Evolutionary conservation across 2,797 vertebrate species (phyloP).

Genomic region (Dicrostonyx torquatus): DNA sequence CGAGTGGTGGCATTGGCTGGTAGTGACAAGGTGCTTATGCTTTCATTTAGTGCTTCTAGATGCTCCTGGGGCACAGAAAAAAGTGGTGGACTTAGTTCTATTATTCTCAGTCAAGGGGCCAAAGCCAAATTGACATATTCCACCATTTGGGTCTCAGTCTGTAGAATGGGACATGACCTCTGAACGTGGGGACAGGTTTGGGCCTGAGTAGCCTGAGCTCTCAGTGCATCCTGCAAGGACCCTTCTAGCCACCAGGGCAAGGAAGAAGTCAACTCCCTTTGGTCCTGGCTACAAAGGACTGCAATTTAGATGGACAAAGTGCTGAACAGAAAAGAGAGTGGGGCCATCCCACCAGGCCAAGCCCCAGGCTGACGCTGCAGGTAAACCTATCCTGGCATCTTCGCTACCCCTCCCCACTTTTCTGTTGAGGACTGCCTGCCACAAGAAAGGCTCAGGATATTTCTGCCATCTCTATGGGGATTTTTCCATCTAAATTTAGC

Average conservation of each 20-base stretch:
- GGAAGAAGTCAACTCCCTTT: not conserved
- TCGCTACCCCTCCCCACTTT: not conserved
- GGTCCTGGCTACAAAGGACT: not conserved
- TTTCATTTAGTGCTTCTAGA: not conserved
- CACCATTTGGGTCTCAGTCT: not conserved
- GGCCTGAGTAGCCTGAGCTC: not conserved
- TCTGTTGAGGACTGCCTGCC: not conserved
- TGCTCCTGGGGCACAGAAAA: not conserved
- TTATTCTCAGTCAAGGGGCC: not conserved
- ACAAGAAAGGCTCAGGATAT: constrained; percentile 49
- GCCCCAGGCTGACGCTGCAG: not conserved
- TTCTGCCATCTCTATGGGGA: constrained; percentile 59
- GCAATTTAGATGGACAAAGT: not conserved
- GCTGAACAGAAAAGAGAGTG: not conserved
- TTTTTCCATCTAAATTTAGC: constrained; percentile 64
- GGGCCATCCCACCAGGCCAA: not conserved
- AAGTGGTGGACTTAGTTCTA: not conserved
- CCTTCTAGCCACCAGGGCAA: not conserved
- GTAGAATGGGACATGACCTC: not conserved
- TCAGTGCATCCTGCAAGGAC: not conserved
- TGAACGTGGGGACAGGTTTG: not conserved
- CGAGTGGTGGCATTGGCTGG: not conserved
- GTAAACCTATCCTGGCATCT: not conserved
- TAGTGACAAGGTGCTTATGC: not conserved
- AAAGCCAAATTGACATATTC: not conserved